These are phyloP conservation scores for Halcyon smyrnensis DNA, from an alignment of 2,797 vertebrate genomes.

Conservation along the genomic window DNA sequence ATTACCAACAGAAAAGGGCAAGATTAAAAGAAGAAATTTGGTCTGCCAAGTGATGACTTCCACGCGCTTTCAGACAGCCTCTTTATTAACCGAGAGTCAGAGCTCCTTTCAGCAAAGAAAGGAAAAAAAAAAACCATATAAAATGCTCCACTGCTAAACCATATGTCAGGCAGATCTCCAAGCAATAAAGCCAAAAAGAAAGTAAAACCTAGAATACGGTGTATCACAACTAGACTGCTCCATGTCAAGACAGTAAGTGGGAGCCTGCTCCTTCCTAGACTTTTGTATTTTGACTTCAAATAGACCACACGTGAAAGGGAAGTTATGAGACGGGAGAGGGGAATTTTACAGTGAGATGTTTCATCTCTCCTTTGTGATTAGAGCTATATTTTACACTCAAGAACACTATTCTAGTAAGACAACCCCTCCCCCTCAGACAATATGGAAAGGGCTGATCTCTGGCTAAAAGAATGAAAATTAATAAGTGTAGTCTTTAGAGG, in stretches of 20 bases:
- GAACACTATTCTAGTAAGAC: slow-evolving; percentile 57
- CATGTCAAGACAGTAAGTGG: not conserved
- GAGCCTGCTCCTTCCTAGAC: slow-evolving; percentile 26
- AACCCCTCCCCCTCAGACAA: slow-evolving; percentile 28
- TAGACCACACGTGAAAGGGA: slow-evolving; percentile 51
- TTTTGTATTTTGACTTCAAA: slow-evolving; percentile 59
- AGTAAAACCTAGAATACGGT: not conserved
- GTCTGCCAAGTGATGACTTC: slow-evolving; percentile 2
- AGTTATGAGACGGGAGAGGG: slow-evolving; percentile 17
- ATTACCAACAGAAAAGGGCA: not conserved
- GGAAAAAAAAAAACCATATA: not conserved
- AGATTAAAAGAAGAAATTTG: not conserved
- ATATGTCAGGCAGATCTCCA: not conserved
- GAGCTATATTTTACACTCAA: slow-evolving; percentile 30
- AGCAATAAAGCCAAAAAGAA: slow-evolving; percentile 8
- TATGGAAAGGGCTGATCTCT: slow-evolving; percentile 38
- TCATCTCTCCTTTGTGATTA: slow-evolving; percentile 56
- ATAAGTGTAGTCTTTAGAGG: not conserved
- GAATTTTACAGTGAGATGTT: not conserved
- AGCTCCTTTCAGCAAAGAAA: not conserved
- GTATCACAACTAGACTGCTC: not conserved
- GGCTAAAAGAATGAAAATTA: slow-evolving; percentile 33
- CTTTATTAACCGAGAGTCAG: not conserved
- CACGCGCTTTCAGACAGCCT: slow-evolving; percentile 3
- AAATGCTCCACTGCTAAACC: not conserved